These are phyloP conservation scores for Dynastes maya DNA, from an alignment of 2,888 invertebrate species.

Conservation along the genomic window DNA sequence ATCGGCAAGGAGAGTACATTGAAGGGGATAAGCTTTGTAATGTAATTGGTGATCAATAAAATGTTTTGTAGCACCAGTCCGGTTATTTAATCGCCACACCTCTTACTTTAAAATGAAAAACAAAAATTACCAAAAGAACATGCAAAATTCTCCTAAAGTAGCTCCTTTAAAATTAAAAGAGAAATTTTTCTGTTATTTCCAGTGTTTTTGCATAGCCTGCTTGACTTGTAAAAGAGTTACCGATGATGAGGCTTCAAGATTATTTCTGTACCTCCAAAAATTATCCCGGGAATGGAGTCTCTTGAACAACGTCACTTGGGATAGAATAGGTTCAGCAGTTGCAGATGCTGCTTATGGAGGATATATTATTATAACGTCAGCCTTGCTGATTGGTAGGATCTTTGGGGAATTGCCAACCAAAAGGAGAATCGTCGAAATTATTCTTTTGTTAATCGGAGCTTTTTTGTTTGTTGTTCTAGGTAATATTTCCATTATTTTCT, in stretches of 20 bases:
- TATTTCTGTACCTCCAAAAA: slow-evolving; percentile 81
- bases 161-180: no score
- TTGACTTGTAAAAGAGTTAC: slow-evolving; percentile 81
- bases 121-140: no score
- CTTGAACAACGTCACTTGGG: slow-evolving; percentile 83
- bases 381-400: slow-evolving; percentile 78
- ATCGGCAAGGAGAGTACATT: no score
- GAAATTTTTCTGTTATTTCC: slow-evolving; percentile 57
- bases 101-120: no score
- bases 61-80: no score
- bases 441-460: slow-evolving; percentile 80
- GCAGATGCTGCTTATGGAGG: slow-evolving; percentile 80
- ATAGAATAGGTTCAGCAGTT: slow-evolving; percentile 78
- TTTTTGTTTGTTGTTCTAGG: slow-evolving; percentile 80
- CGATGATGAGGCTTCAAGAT: slow-evolving; percentile 80
- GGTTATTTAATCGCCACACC: no score
- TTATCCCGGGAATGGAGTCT: slow-evolving; percentile 83
- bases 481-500: slow-evolving; percentile 61
- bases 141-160: no score
- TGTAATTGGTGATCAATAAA: no score
- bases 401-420: slow-evolving; percentile 78
- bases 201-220: slow-evolving; percentile 80
- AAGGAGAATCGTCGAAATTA: slow-evolving; percentile 77
- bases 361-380: slow-evolving; percentile 81
- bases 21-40: no score